These are phyloP conservation scores for Hippocampus mohnikei DNA, from an alignment of 2,113 vertebrate species.

Conservation along the genomic window DNA sequence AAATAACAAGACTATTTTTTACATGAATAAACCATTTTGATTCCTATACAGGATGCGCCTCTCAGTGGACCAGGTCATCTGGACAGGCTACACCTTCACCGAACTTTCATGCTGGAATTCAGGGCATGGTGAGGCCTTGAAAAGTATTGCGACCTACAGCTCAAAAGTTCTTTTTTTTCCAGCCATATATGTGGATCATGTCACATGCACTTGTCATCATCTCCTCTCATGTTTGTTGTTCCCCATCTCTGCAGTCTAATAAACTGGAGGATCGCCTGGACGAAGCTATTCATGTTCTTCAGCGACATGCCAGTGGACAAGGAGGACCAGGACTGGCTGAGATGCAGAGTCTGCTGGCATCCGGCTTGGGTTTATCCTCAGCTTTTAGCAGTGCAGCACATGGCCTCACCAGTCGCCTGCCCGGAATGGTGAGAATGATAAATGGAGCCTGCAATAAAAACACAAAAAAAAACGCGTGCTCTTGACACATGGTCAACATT, in stretches of 20 bases:
- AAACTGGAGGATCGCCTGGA: constrained; percentile 95
- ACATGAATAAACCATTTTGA: constrained; percentile 4
- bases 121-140: constrained; percentile 76
- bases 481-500: constrained; percentile 5
- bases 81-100: constrained; percentile 88
- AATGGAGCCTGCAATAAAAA: background rate
- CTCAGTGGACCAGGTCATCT: constrained; percentile 88
- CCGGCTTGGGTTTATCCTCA: constrained; percentile 71
- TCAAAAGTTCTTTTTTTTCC: background rate
- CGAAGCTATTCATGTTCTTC: constrained; percentile 91
- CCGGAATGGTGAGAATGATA: constrained; percentile 74
- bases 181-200: background rate
- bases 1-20: background rate
- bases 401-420: constrained; percentile 76
- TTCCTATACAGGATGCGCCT: constrained; percentile 72
- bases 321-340: constrained; percentile 73
- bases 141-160: background rate
- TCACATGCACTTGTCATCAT: background rate
- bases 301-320: constrained; percentile 86
- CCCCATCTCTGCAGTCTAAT: constrained; percentile 66
- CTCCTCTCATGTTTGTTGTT: background rate
- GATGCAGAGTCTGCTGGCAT: constrained; percentile 78
- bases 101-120: constrained; percentile 84
- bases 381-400: constrained; percentile 73
- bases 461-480: background rate